Conservation (phyloP, 2,888 invertebrate species). For the Temnothorax rugatulus region DNA sequence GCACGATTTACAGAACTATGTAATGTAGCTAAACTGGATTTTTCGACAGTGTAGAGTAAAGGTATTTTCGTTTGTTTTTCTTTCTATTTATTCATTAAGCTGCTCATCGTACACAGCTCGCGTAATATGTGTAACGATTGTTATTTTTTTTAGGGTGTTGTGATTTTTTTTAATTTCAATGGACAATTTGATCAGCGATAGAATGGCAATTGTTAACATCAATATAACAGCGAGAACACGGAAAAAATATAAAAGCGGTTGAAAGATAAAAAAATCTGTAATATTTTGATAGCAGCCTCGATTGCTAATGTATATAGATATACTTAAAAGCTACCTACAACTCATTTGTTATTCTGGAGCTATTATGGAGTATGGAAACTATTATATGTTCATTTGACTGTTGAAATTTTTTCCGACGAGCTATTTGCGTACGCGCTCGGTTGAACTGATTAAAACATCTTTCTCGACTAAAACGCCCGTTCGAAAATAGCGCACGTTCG, state of each 20-base stretch:
- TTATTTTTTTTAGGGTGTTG: constrained; percentile 18
- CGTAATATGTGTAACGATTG: constrained; percentile 21
- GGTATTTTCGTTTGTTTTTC: constrained; percentile 33
- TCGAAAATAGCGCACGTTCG: constrained; percentile 37
- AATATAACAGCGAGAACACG: constrained; percentile 18
- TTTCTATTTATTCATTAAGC: constrained; percentile 49
- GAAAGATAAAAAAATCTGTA: not conserved
- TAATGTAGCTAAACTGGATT: constrained; percentile 26
- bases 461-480: constrained; percentile 16
- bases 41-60: constrained; percentile 5
- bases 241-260: not conserved
- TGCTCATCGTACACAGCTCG: constrained; percentile 12
- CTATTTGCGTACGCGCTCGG: constrained; percentile 2
- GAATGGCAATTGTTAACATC: constrained; percentile 29
- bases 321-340: not conserved
- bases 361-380: not conserved
- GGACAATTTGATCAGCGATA: constrained; percentile 30
- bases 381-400: constrained; percentile 17
- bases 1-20: not conserved
- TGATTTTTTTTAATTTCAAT: constrained; percentile 29
- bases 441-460: constrained; percentile 32
- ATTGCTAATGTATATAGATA: not conserved
- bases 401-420: not conserved
- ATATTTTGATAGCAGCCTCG: not conserved
- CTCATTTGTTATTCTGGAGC: constrained; percentile 18